Evolutionary conservation across 1,140 invertebrate genomes (phyloP), one percentile per base, ranked within the genome.

Genomic region (Drosophila seguyi): DNA sequence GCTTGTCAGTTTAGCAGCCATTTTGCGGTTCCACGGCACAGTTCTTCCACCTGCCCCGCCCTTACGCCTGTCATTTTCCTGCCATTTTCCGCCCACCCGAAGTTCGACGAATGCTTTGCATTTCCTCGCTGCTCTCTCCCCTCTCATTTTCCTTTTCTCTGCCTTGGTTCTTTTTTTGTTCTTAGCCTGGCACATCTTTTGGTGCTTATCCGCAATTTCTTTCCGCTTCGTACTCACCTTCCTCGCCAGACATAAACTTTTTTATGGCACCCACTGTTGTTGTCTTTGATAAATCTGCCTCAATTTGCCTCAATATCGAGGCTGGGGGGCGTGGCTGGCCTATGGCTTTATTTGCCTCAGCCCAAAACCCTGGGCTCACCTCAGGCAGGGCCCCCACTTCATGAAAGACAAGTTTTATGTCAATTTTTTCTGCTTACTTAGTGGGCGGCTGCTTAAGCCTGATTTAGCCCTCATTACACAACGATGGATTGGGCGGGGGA

Each of bases 1-100:
- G 91, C 79, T 92, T 92, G 91, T 92, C 91, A 92, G 91, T 92
- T 92, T 92, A 92, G 91, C 91, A 92, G 91, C 91, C 91, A 92
- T 92, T 92, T 92, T 92, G 91, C 91, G 91, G 91, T 91, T 91
- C 78, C 80, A 84, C 79, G 65, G 65, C 52, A 61, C 52, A 72
- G 57, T 72, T 56, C 53, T 38, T 22, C 39, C 76, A 58, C 57
- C 57, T 62, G 45, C 62, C 42, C 75, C 34, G 50, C 14, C 36
- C 67, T 25, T 18, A 0, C 31, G n/a, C 41, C 61, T 36, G 22
- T 27, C 20, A 50, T 39, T 48, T 62, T 62, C 57, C 60, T 52
- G 36, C 44, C 39, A 56, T 18, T 45, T 63, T 45, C 75, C 75
- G 58, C 76, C 78, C 74, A 68, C 60, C 56, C 41, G 62, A 61